Evolutionary conservation across 2,797 vertebrate genomes (phyloP), one percentile per base, ranked within the genome.

Genomic region (Poeciliopsis infans): DNA sequence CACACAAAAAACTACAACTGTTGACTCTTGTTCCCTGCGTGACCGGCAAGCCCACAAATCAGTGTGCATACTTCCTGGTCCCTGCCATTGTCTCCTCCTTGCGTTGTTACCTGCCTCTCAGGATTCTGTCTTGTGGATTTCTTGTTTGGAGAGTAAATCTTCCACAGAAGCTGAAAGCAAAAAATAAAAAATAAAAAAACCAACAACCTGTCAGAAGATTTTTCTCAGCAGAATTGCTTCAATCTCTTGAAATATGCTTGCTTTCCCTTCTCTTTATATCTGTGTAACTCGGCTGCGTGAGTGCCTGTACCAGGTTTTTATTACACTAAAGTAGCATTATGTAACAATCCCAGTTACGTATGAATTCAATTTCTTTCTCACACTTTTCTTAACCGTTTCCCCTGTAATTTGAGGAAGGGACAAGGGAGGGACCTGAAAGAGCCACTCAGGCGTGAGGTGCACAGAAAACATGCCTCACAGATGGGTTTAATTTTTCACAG

Each of bases 321-420:
- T 83, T 76, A 77, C 82, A 81, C 73, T 59, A 72, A 90, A 85
- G 79, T 87, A 78, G 79, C 82, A 70, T 94, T 95, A 93, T 85
- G 71, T 93, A 95, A 94, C 88, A 55, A 86, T 75, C 68, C 75
- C 79, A 79, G 83, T 83, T 76, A 69, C 16, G 75, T 79, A 87
- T 87, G 69, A 93, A 84, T 79, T 89, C 86, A 84, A 79, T 88
- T 82, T 82, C 81, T 81, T 84, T 88, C 72, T 76, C 80, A 80
- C 82, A 86, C 76, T 74, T 85, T 85, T 81, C 75, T 77, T 28
- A 31, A 79, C 68, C 25, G 68, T 64, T 75, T 79, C 55, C 69
- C 39, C 75, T 86, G 82, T 83, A 79, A 87, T 87, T 83, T 83
- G 76, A 86, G 79, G 41, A 74, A 72, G 41, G 47, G 43, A 87